These are phyloP conservation scores for Phylloscopus trochilus DNA, from an alignment of 2,113 vertebrate genomes.

Conservation along the genomic window DNA sequence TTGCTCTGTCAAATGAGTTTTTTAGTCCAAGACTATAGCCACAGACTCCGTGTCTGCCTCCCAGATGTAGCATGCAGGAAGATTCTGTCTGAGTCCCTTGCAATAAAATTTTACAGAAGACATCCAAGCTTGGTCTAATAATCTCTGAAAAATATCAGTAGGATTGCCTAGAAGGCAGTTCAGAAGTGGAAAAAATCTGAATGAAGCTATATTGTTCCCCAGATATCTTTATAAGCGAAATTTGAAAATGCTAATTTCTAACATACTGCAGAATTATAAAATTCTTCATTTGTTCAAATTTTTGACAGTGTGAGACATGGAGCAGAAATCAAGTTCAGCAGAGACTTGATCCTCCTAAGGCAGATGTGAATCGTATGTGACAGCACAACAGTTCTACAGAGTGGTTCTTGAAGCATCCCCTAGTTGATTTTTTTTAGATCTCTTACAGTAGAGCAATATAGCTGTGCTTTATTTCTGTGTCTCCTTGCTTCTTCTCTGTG, in stretches of 20 bases:
- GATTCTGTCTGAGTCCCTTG: not conserved
- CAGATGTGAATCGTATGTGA: accelerated
- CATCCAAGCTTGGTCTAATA: not conserved
- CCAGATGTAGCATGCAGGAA: not conserved
- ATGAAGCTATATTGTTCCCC: not conserved
- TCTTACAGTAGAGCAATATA: too few species aligned
- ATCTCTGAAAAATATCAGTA: not conserved
- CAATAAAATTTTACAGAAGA: not conserved
- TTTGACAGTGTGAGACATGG: not conserved
- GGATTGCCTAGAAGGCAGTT: not conserved
- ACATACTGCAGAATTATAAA: not conserved
- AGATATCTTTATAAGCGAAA: not conserved
- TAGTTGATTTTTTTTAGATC: too few species aligned
- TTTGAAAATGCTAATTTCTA: not conserved
- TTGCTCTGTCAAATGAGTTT: not conserved
- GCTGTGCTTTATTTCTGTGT: too few species aligned
- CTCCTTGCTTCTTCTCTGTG: too few species aligned
- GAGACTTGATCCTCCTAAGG: not conserved
- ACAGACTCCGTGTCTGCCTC: not conserved
- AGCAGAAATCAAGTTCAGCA: not conserved
- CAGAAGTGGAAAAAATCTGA: not conserved
- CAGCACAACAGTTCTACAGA: not conserved
- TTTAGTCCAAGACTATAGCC: not conserved
- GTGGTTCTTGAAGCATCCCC: not conserved
- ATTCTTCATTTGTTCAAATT: not conserved